Conservation (phyloP, 2,888 invertebrate genomes). For the Eugnorisma glareosa region DNA sequence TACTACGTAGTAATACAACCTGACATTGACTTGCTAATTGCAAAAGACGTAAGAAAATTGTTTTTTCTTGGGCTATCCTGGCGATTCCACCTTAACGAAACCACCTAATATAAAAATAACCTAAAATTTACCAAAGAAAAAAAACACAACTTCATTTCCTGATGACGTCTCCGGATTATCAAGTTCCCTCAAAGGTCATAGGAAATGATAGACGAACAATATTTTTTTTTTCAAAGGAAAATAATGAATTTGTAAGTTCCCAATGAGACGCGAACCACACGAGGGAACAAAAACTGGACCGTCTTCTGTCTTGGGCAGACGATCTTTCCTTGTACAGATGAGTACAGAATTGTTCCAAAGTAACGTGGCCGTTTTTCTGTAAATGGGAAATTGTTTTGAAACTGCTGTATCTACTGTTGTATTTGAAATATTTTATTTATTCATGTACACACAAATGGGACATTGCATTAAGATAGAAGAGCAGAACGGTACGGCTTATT, state of each 20-base stretch:
- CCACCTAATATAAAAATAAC: too few relatives aligned
- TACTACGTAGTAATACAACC: too few relatives aligned
- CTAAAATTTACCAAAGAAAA: background rate
- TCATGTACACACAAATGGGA: too few relatives aligned
- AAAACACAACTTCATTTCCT: slow-evolving; percentile 5
- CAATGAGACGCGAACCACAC: slow-evolving; percentile 60
- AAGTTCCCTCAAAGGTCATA: slow-evolving; percentile 46
- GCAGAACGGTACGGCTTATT: too few relatives aligned
- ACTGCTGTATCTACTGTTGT: background rate
- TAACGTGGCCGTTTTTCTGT: background rate
- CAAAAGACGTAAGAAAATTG: too few relatives aligned
- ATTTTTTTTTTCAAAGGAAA: slow-evolving; percentile 49
- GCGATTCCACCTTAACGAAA: too few relatives aligned
- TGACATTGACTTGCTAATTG: too few relatives aligned
- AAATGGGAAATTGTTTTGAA: background rate
- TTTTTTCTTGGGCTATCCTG: too few relatives aligned
- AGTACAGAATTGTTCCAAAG: slow-evolving; percentile 10
- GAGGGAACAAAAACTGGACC: slow-evolving; percentile 58
- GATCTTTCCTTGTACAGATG: slow-evolving; percentile 62
- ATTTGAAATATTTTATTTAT: background rate
- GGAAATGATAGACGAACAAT: slow-evolving; percentile 23
- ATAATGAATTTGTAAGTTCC: slow-evolving; percentile 68
- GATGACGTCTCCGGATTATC: slow-evolving; percentile 31
- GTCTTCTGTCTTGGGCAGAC: slow-evolving; percentile 60
- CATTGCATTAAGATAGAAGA: too few relatives aligned